A percentile compares a stretch with the other conserved stretches of the same genome.
phyloP scores from a whole-genome alignment of 2,888 invertebrate species.

The Stictocephala bisonia region DNA sequence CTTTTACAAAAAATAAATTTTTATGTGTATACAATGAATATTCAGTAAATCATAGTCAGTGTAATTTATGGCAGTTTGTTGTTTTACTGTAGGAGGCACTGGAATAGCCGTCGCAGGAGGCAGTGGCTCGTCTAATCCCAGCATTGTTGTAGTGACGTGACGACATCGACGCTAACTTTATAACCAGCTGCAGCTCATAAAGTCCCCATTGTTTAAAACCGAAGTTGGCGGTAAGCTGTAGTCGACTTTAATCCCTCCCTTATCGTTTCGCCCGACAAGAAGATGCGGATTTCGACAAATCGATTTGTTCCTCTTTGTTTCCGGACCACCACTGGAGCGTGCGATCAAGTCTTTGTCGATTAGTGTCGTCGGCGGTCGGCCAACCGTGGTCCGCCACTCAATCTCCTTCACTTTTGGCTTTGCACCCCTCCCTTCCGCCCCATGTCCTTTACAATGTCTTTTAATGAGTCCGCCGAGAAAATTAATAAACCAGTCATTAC shows the following conservation, averaged over 20 bases:
- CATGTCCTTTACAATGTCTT: background rate
- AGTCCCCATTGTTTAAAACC: conserved; percentile 32
- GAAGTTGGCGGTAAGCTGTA: background rate
- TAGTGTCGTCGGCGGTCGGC: conserved; percentile 19
- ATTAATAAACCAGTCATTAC: conserved; percentile 27
- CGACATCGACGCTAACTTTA: conserved; percentile 7
- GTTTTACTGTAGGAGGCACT: too few species aligned
- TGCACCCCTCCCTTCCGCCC: background rate
- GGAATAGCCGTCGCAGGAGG: too few species aligned
- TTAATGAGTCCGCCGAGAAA: conserved; percentile 4
- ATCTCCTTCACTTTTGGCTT: conserved; percentile 31
- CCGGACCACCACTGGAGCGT: conserved; percentile 35
- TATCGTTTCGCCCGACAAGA: conserved; percentile 42
- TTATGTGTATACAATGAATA: too few species aligned
- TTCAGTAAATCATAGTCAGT: too few species aligned
- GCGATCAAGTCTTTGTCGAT: conserved; percentile 40
- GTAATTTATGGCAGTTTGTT: too few species aligned
- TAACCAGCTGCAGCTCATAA: conserved; percentile 20
- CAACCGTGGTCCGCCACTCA: conserved; percentile 22
- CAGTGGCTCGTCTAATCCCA: conserved; percentile 20
- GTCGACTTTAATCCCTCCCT: conserved; percentile 2
- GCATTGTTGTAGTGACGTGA: conserved; percentile 25
- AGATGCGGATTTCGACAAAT: conserved; percentile 33
- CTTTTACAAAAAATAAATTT: too few species aligned
- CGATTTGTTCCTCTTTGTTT: conserved; percentile 46